A percentile compares a stretch with the other conserved stretches of the same genome.
These are phyloP conservation scores for Lacanobia oleracea DNA, from an alignment of 2,888 invertebrate species.

Conservation along the genomic window DNA sequence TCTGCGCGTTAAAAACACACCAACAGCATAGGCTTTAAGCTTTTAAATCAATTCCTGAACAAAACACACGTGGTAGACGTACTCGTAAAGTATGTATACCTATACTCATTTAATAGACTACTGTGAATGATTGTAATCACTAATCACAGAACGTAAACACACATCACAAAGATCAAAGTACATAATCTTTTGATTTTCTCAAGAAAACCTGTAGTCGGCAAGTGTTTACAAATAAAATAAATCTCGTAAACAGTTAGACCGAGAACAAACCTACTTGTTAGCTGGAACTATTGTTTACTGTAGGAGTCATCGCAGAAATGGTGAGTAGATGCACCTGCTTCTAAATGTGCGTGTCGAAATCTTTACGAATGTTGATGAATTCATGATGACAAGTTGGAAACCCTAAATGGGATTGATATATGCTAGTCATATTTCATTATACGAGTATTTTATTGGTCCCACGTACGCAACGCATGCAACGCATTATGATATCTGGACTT, in stretches of 20 bases:
- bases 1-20: no score
- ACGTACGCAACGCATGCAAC: no score
- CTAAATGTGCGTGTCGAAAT: no score
- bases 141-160: slow-evolving; percentile 24
- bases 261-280: slow-evolving; percentile 15
- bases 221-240: slow-evolving; percentile 26
- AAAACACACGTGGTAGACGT: slow-evolving; percentile 13
- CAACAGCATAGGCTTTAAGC: no score
- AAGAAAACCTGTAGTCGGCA: background rate
- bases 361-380: no score
- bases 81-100: background rate
- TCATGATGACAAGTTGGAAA: no score
- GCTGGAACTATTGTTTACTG: background rate
- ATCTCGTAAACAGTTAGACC: slow-evolving; percentile 8
- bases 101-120: slow-evolving; percentile 6
- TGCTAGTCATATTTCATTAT: no score
- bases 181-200: slow-evolving; percentile 23
- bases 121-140: slow-evolving; percentile 18
- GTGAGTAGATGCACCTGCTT: background rate
- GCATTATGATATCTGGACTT: no score
- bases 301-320: background rate
- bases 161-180: slow-evolving; percentile 34
- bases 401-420: no score
- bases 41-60: no score
- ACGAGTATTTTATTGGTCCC: no score